phyloP scores from a whole-genome alignment of 1,140 invertebrate genomes.

The Centruroides vittatus region DNA sequence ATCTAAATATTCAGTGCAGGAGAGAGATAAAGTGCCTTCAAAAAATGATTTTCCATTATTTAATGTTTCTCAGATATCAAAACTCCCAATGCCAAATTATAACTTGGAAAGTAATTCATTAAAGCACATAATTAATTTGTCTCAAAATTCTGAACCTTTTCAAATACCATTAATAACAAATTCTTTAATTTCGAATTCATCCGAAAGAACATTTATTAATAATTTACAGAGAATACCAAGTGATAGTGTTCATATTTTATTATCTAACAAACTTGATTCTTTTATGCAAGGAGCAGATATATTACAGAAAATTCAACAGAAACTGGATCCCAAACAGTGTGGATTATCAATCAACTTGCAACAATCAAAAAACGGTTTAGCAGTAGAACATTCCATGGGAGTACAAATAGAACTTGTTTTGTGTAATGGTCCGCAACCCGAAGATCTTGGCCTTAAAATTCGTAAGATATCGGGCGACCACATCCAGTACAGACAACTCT shows the following conservation, averaged over 20 bases:
- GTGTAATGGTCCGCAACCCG: constrained; percentile 37
- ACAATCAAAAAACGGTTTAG: constrained; percentile 30
- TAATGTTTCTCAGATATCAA: too few relatives aligned
- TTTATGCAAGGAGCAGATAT: constrained; percentile 55
- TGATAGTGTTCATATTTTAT: constrained; percentile 44
- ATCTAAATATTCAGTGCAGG: too few relatives aligned
- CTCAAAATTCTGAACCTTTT: too few relatives aligned
- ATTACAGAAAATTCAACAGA: constrained; percentile 61
- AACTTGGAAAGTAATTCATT: too few relatives aligned
- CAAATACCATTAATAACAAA: too few relatives aligned
- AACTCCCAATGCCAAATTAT: too few relatives aligned
- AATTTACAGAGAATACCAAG: constrained; percentile 31
- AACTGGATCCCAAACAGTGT: constrained; percentile 48
- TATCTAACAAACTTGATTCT: constrained; percentile 34
- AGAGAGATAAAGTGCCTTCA: too few relatives aligned
- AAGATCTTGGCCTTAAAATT: constrained; percentile 66
- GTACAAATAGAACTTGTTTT: constrained; percentile 76
- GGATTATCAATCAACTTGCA: constrained; percentile 41
- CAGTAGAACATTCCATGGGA: constrained; percentile 62
- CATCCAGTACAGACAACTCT: constrained; percentile 73
- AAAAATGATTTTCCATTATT: too few relatives aligned
- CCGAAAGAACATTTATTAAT: too few relatives aligned
- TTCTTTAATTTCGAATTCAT: too few relatives aligned
- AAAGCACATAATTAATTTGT: too few relatives aligned
- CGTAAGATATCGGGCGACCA: constrained; percentile 80